Evolutionary conservation across 2,797 vertebrate genomes (phyloP).

Genomic region (Brachyalestes nurse): DNA sequence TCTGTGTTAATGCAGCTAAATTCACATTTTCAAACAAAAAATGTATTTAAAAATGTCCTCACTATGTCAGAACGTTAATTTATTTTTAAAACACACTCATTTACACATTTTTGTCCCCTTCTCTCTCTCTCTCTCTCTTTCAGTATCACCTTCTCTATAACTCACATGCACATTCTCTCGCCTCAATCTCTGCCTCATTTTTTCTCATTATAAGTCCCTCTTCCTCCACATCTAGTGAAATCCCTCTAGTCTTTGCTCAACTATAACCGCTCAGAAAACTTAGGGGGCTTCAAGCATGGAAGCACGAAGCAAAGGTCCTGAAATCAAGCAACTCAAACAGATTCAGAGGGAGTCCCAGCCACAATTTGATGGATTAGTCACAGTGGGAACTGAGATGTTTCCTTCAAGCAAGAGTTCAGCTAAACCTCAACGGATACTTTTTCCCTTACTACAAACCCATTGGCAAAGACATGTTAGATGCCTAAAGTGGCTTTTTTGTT

Average conservation of each 20-base stretch:
- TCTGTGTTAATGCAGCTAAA: no score
- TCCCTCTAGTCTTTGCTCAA: background rate
- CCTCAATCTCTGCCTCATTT: background rate
- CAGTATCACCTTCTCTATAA: no score
- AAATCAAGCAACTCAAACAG: background rate
- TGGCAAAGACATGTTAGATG: no score
- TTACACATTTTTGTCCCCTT: background rate
- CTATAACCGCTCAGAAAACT: constrained; percentile 9
- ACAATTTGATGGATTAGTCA: background rate
- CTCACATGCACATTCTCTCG: background rate
- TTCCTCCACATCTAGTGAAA: background rate
- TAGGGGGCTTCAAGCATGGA: background rate
- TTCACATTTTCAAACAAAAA: background rate
- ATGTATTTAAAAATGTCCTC: background rate
- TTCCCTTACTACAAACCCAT: no score
- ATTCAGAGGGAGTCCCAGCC: background rate
- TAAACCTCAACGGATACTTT: no score
- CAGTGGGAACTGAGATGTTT: background rate
- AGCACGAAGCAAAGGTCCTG: background rate
- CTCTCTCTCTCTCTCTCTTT: background rate
- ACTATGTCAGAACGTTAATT: background rate
- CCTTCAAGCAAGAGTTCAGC: background rate
- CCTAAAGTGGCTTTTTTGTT: no score
- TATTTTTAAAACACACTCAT: background rate
- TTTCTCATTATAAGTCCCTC: background rate